Evolutionary conservation across 2,113 vertebrate genomes (phyloP).

Genomic region (Mustela nigripes): DNA sequence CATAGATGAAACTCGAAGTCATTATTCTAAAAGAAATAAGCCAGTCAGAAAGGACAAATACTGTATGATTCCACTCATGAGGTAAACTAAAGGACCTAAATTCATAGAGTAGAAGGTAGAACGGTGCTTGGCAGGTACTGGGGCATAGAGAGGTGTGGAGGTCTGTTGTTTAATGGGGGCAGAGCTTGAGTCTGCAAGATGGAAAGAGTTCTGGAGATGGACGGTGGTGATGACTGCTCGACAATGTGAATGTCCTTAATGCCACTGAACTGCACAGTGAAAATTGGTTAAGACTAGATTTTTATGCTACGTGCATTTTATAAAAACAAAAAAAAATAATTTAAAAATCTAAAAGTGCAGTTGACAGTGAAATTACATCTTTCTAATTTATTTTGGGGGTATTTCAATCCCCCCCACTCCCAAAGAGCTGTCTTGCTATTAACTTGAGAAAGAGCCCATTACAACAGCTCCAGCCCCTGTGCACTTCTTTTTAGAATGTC

Average conservation of each 20-base stretch:
- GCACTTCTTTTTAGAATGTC: background rate
- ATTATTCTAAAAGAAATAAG: background rate
- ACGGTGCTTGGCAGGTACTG: background rate
- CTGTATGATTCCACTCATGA: too few relatives aligned
- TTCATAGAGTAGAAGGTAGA: background rate
- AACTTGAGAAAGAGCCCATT: background rate
- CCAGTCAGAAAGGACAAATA: background rate
- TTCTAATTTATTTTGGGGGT: background rate
- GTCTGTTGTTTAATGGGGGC: background rate
- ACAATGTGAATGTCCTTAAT: background rate
- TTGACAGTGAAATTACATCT: background rate
- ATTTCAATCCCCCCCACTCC: background rate
- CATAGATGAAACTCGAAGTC: background rate
- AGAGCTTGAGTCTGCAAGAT: background rate
- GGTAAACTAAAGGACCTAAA: background rate
- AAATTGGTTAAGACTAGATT: background rate
- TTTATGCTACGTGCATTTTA: background rate
- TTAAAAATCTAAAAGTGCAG: background rate
- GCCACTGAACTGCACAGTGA: background rate
- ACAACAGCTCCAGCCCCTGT: background rate
- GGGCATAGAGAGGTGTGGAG: fast-evolving
- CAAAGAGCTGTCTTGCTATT: background rate
- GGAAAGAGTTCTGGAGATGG: background rate
- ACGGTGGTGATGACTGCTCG: fast-evolving
- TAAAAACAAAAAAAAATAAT: background rate